Conservation (phyloP, 2,797 vertebrate species). For the Buphagus erythrorhynchus region DNA sequence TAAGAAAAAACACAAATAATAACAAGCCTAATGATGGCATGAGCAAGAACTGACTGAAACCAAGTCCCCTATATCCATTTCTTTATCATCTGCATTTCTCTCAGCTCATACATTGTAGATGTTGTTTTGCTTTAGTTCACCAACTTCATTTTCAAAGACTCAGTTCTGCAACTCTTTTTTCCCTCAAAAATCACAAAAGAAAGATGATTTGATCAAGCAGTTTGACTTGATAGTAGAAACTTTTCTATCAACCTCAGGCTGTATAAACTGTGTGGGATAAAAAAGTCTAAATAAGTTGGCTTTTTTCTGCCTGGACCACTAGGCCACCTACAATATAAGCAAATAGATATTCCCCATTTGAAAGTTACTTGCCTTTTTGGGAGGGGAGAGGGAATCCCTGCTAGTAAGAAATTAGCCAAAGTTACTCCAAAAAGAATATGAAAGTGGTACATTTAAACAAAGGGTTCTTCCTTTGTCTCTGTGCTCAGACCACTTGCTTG, state of each 20-base stretch:
- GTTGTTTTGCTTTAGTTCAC: background rate
- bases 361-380: background rate
- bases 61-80: background rate
- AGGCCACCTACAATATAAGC: background rate
- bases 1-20: background rate
- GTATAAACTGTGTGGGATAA: background rate
- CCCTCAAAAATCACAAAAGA: background rate
- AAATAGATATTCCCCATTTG: background rate
- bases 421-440: background rate
- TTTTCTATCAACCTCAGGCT: background rate
- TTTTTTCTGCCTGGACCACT: background rate
- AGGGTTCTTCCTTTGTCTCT: background rate
- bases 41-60: background rate
- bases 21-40: background rate
- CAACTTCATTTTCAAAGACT: background rate
- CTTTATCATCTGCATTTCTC: background rate
- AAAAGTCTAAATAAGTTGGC: background rate
- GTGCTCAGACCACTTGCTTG: background rate
- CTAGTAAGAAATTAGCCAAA: background rate
- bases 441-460: background rate
- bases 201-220: background rate
- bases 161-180: background rate
- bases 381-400: background rate
- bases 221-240: background rate
- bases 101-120: background rate